Conservation (phyloP, 35 echinoderm and acorn worm genomes). For the Nesometra sesokonis region DNA sequence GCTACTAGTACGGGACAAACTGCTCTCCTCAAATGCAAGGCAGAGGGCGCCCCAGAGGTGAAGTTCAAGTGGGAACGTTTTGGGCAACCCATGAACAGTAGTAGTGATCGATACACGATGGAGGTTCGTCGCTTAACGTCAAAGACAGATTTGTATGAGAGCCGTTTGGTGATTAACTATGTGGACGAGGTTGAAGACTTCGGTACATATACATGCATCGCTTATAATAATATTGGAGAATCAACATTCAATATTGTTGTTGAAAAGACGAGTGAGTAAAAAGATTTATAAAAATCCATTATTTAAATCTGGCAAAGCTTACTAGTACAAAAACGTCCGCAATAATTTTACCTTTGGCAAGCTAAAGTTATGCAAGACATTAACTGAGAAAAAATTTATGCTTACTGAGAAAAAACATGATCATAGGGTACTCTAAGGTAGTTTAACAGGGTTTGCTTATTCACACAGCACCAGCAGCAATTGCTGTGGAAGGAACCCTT, state of each 20-base stretch:
- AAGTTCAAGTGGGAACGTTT: conserved; percentile 53
- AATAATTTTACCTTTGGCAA: too few species aligned
- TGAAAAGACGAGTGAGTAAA: conserved; percentile 68
- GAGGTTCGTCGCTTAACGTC: conserved; percentile 46
- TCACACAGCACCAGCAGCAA: too few species aligned
- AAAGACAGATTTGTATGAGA: conserved; percentile 73
- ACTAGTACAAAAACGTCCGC: too few species aligned
- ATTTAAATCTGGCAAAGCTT: too few species aligned
- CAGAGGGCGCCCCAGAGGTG: conserved; percentile 65
- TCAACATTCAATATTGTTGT: conserved; percentile 44
- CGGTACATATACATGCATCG: conserved; percentile 67
- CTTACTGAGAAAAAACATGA: too few species aligned
- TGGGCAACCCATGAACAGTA: conserved; percentile 38
- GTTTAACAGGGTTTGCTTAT: too few species aligned
- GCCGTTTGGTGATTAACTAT: conserved; percentile 66
- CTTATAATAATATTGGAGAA: conserved; percentile 66
- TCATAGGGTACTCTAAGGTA: too few species aligned
- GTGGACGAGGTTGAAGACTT: conserved; percentile 63
- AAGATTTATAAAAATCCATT: too few species aligned
- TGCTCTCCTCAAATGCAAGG: conserved; percentile 50
- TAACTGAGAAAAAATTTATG: too few species aligned
- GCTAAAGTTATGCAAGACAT: too few species aligned
- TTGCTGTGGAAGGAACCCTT: too few species aligned
- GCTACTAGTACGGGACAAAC: conserved; percentile 70
- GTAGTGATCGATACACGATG: conserved; percentile 54